A percentile compares a stretch with the other conserved stretches of the same genome.
phyloP scores from a whole-genome alignment of 2,888 invertebrate genomes.

The Rhagophthalmus giganteus region DNA sequence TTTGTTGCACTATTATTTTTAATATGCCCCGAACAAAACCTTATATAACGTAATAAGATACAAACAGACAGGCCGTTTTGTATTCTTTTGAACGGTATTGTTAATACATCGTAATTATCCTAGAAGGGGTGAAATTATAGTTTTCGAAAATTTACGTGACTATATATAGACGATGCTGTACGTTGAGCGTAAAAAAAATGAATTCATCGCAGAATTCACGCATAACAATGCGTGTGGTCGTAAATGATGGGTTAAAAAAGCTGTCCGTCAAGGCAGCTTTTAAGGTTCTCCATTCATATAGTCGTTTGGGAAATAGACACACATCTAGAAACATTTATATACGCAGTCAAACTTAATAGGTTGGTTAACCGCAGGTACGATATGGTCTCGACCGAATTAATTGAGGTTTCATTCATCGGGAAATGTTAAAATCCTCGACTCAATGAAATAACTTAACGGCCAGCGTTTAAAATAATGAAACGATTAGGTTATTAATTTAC shows the following conservation, averaged over 20 bases:
- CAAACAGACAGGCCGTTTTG: background rate
- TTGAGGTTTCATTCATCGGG: slow-evolving; percentile 21
- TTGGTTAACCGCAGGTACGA: slow-evolving; percentile 31
- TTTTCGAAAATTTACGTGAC: slow-evolving; percentile 13
- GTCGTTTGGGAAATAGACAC: slow-evolving; percentile 9
- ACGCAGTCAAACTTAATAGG: slow-evolving; percentile 17
- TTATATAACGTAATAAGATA: too few species aligned
- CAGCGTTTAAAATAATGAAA: background rate
- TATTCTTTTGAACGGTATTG: slow-evolving; percentile 6
- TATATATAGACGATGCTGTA: slow-evolving; percentile 10
- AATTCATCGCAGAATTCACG: slow-evolving; percentile 25
- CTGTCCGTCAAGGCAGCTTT: slow-evolving; percentile 20
- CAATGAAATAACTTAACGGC: slow-evolving; percentile 11
- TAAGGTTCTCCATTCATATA: slow-evolving; percentile 16
- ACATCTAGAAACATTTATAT: slow-evolving; percentile 15
- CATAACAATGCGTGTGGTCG: slow-evolving; percentile 35
- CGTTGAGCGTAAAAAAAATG: slow-evolving; percentile 24
- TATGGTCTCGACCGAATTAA: slow-evolving; percentile 25
- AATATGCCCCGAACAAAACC: background rate
- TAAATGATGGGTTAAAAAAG: slow-evolving; percentile 30
- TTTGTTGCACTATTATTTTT: background rate
- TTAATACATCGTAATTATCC: slow-evolving; percentile 15
- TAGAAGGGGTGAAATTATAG: slow-evolving; percentile 25
- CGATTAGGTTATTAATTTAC: background rate
- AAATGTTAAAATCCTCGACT: slow-evolving; percentile 10